phyloP scores from a whole-genome alignment of 2,888 invertebrate species.

The Trachelus iudaicus region DNA sequence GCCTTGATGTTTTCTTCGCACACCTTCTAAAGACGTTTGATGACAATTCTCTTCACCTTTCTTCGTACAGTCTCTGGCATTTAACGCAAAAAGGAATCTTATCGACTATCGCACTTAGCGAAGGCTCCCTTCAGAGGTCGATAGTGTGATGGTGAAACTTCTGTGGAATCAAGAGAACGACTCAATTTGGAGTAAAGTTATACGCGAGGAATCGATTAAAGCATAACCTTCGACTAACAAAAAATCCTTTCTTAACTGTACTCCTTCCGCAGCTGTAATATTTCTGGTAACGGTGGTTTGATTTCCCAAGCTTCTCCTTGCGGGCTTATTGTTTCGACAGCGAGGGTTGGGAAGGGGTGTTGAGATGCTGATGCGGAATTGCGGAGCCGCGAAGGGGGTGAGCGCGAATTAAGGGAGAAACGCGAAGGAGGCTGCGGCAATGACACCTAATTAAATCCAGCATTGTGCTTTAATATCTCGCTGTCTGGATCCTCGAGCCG shows the following conservation, averaged over 20 bases:
- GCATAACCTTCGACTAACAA: background rate
- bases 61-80: background rate
- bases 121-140: background rate
- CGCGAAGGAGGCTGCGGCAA: slow-evolving; percentile 18
- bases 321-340: background rate
- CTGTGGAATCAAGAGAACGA: background rate
- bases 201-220: background rate
- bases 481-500: slow-evolving; percentile 22
- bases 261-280: background rate
- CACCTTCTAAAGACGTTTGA: background rate
- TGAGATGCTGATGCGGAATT: background rate
- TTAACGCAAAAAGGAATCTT: no score
- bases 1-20: background rate
- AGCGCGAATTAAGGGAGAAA: slow-evolving; percentile 4
- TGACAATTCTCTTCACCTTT: background rate
- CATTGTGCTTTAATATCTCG: slow-evolving; percentile 35
- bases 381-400: background rate
- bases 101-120: background rate
- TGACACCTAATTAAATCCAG: slow-evolving; percentile 39
- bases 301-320: background rate
- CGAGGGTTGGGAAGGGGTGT: background rate
- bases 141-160: background rate
- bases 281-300: background rate
- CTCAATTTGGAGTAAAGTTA: background rate
- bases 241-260: background rate